Base-by-base conservation (phyloP, 2,113 vertebrate genomes). In the Anser cygnoides region DNA sequence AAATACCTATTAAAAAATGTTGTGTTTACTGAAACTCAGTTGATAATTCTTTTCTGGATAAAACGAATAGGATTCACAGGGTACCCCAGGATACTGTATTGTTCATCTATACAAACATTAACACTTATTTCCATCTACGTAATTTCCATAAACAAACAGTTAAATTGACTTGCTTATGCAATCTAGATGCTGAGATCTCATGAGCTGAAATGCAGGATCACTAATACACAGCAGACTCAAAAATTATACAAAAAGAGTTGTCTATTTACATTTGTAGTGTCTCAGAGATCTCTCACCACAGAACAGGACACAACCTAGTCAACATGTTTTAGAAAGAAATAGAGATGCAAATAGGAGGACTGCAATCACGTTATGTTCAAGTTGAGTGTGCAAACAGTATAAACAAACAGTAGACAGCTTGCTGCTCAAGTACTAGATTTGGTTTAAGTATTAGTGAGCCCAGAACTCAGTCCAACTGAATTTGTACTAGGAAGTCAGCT, bases 1-100 rank as follows among this genome's bases (percentile, higher is more conserved):
- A 90, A 95, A 83, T 91, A 35, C 49, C 79, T 90, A 50, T 80
- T 66, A 79, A 90, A 82, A 28, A 25, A 94, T 87, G 46, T 39
- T 26, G 16, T 55, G 39, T 28, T 88, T 85, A 66, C 28, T 59
- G 54, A 85, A 96, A 89, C 39, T 8, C n/a, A 74, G 55, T 21
- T 93, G 79, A 81, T 65, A 87, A 44, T 94, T 93, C 92, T 89
- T 59, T 14, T 41, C 55, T 65, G n/a, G 22, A 82, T 70, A 77
- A 77, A 96, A 92, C 61, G 0, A 75, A 25, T 58, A 72, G n/a
- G 35, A 89, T 89, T 54, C 57, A 85, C 25, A 73, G 11, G 31
- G 86, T 63, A 75, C 84, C 75, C n/a, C 77, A 73, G 46, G 46
- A 46, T 86, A 76, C 29, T 39, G 43, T 23, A 73, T 65, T 70